Evolutionary conservation across 2,797 vertebrate species (phyloP), one percentile per base, ranked within the genome.

Genomic region (Helarctos malayanus): DNA sequence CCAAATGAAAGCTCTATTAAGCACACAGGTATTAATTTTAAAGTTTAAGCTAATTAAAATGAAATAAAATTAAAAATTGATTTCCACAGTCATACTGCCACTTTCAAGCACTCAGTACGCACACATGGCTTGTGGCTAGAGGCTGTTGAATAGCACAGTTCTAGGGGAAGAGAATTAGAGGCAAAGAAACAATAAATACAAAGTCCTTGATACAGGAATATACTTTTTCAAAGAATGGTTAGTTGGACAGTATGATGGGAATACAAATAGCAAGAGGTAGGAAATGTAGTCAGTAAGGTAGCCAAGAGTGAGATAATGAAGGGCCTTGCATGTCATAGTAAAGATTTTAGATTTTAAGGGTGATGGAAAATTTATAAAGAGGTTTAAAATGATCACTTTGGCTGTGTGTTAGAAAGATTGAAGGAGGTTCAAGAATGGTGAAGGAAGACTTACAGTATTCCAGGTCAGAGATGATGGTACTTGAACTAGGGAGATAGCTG

Each of bases 331-430:
- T 56, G 23, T 81, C 63, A 82, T 29, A 94, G 47, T 59, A 41
- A 96, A 75, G 57, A 69, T 11, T 56, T 94, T 76, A 83, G 52
- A 68, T 90, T 86, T 93, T 89, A 89, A 78, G 57, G 18, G 27
- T 73, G 80, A 32, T 85, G 32, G 47, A 89, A 73, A 85, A 32
- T 61, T 88, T 68, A 76, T 81, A 65, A 63, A 63, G 68, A 75
- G 41, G 29, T 80, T 89, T 78, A 23, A 93, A 84, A 85, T 85
- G 45, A 84, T 63, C 63, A 89, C 56, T 89, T 49, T 95, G 69
- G 76, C 29, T 92, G n/a, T 68, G 47, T 94, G 71, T 89, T 96
- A 35, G 71, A 76, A 81, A 87, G 54, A 84, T 5, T 84, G 49
- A 94, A 45, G n/a, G 52, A 79, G 59, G 38, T 65, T 84, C 56